phyloP scores from a whole-genome alignment of 1,140 invertebrate species.

The Diprion similis region DNA sequence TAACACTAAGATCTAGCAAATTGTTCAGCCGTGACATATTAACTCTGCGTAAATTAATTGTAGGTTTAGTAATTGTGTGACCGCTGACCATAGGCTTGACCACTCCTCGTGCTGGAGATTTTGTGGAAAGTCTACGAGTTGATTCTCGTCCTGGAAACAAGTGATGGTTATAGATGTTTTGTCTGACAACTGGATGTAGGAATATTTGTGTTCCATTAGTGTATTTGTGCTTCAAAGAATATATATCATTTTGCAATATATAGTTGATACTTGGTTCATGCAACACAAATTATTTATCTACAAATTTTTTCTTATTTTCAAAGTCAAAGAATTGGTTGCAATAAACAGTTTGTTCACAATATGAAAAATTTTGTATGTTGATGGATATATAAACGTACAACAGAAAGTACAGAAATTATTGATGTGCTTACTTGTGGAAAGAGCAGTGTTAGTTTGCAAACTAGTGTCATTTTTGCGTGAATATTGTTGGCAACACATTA shows the following conservation, averaged over 20 bases:
- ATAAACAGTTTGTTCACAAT: background rate
- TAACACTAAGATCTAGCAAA: constrained; percentile 46
- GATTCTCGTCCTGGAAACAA: constrained; percentile 40
- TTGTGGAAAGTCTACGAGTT: constrained; percentile 38
- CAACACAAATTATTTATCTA: too few relatives aligned
- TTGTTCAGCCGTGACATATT: constrained; percentile 48
- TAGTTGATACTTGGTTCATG: too few relatives aligned
- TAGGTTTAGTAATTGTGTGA: constrained; percentile 58
- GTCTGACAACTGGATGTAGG: too few relatives aligned
- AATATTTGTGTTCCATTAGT: too few relatives aligned
- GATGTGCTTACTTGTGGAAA: constrained; percentile 30
- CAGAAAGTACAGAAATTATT: too few relatives aligned
- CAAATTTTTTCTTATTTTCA: background rate
- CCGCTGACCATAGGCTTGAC: constrained; percentile 59
- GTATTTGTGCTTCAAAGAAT: too few relatives aligned
- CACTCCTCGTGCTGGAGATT: constrained; percentile 55
- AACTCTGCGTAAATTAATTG: constrained; percentile 56
- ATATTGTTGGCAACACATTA: constrained; percentile 43
- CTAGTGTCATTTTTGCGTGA: constrained; percentile 20
- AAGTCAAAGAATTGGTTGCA: background rate
- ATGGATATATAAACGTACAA: too few relatives aligned
- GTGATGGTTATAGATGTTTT: background rate
- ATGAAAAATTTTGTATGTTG: too few relatives aligned
- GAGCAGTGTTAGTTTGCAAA: constrained; percentile 25
- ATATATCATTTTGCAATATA: too few relatives aligned